Base-by-base conservation (phyloP, 2,113 vertebrate genomes). In the Anoura caudifer region DNA sequence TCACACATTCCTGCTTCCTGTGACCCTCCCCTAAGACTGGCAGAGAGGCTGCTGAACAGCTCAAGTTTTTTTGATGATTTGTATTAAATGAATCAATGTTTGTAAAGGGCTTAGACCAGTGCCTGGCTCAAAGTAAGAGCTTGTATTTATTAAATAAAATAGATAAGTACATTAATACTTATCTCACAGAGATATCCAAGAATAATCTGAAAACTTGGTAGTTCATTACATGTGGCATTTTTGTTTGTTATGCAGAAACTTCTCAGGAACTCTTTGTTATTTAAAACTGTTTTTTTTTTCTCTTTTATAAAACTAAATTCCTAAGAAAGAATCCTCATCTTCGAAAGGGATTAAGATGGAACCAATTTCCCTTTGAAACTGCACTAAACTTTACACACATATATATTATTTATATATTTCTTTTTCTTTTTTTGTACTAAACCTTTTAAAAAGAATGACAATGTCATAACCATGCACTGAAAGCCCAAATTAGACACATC, bases 191-290 rank as follows among this genome's bases (percentile, higher is more conserved):
- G 72, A 90, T 81, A 87, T 28, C 61, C 41, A 9, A 75, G 43
- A 94, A 94, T 85, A 81, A 89, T n/a, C 5, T 63, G 26, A 90
- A 94, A 98, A 95, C 94, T 97, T 96, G 86, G 82, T 90, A 87
- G 83, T 96, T 95, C 10, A 22, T 90, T 82, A 81, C 7, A 56
- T 0, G 4, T 69, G 80, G 84, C 95, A 84, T 79, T 97, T 95
- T 93, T 96, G 82, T 67, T 95, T 89, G 95, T 97, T 95, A 93
- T 96, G 83, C 96, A 97, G 93, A 98, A 97, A 89, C 97, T 98
- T 98, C 95, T 96, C 94, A 96, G 95, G 97, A 98, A 98, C 97
- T 97, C 87, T 94, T 92, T 97, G 88, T 95, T 85, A 96, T 61
- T 31, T 28, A 14, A 61, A 61, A 31, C 31, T 61, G 10, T 61